These are phyloP conservation scores for Polypterus senegalus DNA, from an alignment of 2,113 vertebrate species.

Conservation along the genomic window DNA sequence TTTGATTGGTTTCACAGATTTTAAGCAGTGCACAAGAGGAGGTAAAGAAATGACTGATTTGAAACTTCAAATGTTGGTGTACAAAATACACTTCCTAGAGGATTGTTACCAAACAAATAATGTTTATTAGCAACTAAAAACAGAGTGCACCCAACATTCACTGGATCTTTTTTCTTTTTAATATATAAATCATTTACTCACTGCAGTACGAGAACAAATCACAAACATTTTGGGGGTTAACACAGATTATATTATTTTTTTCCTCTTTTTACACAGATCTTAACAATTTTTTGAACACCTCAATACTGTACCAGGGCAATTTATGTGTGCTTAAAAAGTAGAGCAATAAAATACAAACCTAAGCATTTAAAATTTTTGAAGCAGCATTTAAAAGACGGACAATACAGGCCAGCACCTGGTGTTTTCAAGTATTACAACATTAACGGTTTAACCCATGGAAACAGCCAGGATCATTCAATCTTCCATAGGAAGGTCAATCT, in stretches of 20 bases:
- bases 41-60: no score
- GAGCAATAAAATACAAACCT: conserved; percentile 40
- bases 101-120: conserved; percentile 91
- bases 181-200: conserved; percentile 57
- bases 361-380: conserved; percentile 75
- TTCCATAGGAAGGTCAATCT: conserved; percentile 95
- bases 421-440: conserved; percentile 67
- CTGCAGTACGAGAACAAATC: conserved; percentile 85
- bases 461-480: conserved; percentile 77
- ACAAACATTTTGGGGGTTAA: conserved; percentile 91
- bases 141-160: conserved; percentile 90
- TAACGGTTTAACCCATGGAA: conserved; percentile 62
- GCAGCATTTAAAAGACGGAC: conserved; percentile 68
- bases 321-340: conserved; percentile 35
- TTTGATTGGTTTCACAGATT: no score
- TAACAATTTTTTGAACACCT: conserved; percentile 66
- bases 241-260: conserved; percentile 70
- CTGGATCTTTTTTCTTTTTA: conserved; percentile 51
- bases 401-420: conserved; percentile 64
- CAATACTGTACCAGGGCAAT: conserved; percentile 29
- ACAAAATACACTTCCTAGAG: conserved; percentile 96
- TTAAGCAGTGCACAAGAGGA: no score
- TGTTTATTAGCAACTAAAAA: conserved; percentile 99
- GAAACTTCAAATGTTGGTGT: conserved; percentile 22
- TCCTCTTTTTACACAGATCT: conserved; percentile 43